Conservation (phyloP, 2,113 vertebrate genomes). For the Salvator merianae region DNA sequence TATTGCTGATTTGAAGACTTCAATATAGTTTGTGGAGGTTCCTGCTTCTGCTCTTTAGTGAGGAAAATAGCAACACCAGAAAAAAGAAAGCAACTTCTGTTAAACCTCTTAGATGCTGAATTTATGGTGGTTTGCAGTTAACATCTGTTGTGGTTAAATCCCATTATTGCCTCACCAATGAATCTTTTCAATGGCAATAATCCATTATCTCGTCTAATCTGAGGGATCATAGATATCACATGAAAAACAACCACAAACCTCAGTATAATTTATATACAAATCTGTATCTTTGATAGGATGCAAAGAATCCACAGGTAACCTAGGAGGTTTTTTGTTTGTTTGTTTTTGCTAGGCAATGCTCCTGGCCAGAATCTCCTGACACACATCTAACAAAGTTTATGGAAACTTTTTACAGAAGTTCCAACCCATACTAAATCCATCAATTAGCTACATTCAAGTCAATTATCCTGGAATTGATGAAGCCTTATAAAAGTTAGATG, state of each 20-base stretch:
- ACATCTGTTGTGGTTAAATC: constrained; percentile 21
- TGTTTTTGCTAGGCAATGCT: neutral
- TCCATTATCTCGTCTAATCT: constrained; percentile 4
- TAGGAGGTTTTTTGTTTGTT: too few species aligned
- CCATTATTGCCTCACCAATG: neutral
- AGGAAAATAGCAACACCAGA: neutral
- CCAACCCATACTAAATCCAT: neutral
- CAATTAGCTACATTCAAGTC: neutral
- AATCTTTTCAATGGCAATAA: neutral
- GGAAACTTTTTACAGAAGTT: neutral
- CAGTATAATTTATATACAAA: neutral
- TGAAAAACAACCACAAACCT: neutral
- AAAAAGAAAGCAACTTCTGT: neutral
- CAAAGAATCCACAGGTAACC: neutral
- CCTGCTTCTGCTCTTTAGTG: neutral
- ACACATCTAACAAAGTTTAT: neutral
- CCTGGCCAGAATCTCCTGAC: neutral
- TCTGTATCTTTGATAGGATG: neutral
- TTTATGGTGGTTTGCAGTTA: neutral
- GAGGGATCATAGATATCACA: neutral
- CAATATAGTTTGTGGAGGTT: neutral
- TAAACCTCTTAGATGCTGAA: neutral
- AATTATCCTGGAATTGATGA: neutral
- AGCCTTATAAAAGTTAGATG: neutral
- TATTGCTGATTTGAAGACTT: neutral